A percentile compares a stretch with the other conserved stretches of the same genome.
phyloP scores from a whole-genome alignment of 2,888 invertebrate species.

The Priocnemis perturbator region DNA sequence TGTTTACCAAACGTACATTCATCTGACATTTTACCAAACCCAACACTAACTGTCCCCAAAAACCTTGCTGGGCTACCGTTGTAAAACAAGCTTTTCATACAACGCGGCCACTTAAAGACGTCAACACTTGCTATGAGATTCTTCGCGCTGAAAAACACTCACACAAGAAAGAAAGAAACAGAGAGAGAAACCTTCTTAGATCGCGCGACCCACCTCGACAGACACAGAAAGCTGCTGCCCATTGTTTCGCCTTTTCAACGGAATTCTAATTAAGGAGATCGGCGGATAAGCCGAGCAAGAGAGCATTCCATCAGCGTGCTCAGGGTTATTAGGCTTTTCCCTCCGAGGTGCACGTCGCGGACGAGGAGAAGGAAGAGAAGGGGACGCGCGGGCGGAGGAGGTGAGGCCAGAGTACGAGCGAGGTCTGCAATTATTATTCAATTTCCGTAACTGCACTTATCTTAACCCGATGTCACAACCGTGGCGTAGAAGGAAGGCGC shows the following conservation, averaged over 20 bases:
- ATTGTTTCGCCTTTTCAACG: conserved; percentile 63
- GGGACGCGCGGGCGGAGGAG: conserved; percentile 8
- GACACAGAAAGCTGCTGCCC: conserved; percentile 19
- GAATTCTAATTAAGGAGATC: conserved; percentile 68
- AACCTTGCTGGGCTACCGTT: too few species aligned
- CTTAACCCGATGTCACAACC: conserved; percentile 69
- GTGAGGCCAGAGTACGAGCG: conserved; percentile 6
- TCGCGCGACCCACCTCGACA: too few species aligned
- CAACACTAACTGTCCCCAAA: too few species aligned
- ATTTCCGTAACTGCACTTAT: conserved; percentile 70
- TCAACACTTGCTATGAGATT: too few species aligned
- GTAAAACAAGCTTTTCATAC: too few species aligned
- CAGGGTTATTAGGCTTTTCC: conserved; percentile 54
- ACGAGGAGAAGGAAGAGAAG: conserved; percentile 9
- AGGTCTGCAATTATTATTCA: conserved; percentile 70
- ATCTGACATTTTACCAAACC: too few species aligned
- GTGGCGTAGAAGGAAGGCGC: conserved; percentile 28
- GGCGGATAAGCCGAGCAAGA: conserved; percentile 49
- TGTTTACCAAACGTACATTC: too few species aligned
- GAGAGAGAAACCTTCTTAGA: too few species aligned
- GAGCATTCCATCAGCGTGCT: conserved; percentile 39
- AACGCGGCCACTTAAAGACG: too few species aligned
- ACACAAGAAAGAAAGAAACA: too few species aligned
- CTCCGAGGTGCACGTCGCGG: conserved; percentile 9
- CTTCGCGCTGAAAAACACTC: too few species aligned